phyloP scores from a whole-genome alignment of 2,797 vertebrate genomes.

The Myripristis murdjan region DNA sequence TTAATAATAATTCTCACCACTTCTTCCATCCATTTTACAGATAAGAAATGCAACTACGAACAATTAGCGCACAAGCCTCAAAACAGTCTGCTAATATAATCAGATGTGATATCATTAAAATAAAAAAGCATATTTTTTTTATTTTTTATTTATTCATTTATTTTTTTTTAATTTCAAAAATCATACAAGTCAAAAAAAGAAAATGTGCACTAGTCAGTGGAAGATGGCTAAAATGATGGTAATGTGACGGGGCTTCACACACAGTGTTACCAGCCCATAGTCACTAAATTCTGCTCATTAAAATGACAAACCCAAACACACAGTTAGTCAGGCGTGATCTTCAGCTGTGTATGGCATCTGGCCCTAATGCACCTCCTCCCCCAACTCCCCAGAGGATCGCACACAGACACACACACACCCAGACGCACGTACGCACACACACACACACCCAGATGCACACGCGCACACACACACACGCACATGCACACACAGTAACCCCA shows the following conservation, averaged over 20 bases:
- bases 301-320: constrained; percentile 90
- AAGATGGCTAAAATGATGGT: constrained; percentile 82
- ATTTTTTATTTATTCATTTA: background rate
- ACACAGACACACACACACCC: constrained; percentile 33
- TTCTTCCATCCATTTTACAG: background rate
- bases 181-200: constrained; percentile 5
- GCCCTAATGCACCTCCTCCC: constrained; percentile 82
- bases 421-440: too few species aligned
- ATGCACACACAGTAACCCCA: constrained; percentile 57
- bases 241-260: constrained; percentile 85
- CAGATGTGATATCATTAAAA: background rate
- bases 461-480: constrained; percentile 12
- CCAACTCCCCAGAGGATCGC: constrained; percentile 70
- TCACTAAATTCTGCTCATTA: constrained; percentile 91
- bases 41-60: background rate
- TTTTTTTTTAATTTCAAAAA: constrained; percentile 31
- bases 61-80: background rate
- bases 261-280: constrained; percentile 84
- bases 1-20: background rate
- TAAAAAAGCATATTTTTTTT: background rate
- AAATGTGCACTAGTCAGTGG: constrained; percentile 54
- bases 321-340: constrained; percentile 86
- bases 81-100: background rate
- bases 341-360: constrained; percentile 90
- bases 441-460: constrained; percentile 32